A percentile compares a stretch with the other conserved stretches of the same genome.
These are phyloP conservation scores for Hydrozoanthus gracilis DNA, from an alignment of 92 coral and sea anemone species.

Conservation along the genomic window DNA sequence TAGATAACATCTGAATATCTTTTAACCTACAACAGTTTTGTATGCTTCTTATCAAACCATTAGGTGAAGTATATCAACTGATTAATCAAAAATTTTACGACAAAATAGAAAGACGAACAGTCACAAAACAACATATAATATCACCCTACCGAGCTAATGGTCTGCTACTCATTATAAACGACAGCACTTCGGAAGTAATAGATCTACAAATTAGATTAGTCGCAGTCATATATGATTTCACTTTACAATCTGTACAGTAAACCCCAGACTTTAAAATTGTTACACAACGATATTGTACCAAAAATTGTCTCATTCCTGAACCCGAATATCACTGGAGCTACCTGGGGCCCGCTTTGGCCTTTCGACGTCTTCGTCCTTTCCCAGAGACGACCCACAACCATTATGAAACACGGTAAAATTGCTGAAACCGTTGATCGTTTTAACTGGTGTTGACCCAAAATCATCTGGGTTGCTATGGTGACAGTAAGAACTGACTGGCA, in stretches of 20 bases:
- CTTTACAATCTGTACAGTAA: constrained; percentile 44
- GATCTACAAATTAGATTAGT: constrained; percentile 42
- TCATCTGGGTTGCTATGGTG: constrained; percentile 51
- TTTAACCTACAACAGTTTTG: neutral
- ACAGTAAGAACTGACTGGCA: constrained; percentile 62
- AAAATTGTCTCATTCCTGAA: constrained; percentile 35
- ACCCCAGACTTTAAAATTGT: constrained; percentile 16
- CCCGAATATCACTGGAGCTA: constrained; percentile 32
- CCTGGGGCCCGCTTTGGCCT: constrained; percentile 59
- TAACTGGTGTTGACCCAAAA: constrained; percentile 3
- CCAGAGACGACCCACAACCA: constrained; percentile 70
- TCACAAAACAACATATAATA: neutral
- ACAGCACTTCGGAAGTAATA: neutral
- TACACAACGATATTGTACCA: constrained; percentile 44
- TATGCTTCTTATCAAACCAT: neutral
- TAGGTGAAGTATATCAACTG: neutral
- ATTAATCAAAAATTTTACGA: neutral
- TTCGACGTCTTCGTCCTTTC: constrained; percentile 73
- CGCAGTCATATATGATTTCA: constrained; percentile 25
- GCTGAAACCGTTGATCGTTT: constrained; percentile 57
- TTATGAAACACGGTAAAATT: constrained; percentile 64
- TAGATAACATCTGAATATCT: neutral
- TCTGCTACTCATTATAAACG: constrained; percentile 11
- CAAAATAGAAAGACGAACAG: constrained; percentile 8
- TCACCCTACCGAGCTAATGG: constrained; percentile 9